Evolutionary conservation across 2,113 vertebrate species (phyloP).

Genomic region (Laticauda laticaudata): DNA sequence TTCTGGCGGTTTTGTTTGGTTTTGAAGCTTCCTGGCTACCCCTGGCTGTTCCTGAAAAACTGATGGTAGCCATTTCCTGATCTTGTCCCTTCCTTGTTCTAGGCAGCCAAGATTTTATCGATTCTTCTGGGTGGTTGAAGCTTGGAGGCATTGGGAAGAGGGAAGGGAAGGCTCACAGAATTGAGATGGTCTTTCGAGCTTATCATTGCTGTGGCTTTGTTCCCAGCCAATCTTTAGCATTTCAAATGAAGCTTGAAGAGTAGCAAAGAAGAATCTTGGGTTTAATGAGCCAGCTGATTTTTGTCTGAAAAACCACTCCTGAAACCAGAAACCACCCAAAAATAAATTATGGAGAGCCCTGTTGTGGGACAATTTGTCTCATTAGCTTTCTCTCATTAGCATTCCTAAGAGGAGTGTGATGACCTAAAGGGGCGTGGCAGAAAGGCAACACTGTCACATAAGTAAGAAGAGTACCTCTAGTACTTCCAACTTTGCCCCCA

Average conservation of each 20-base stretch:
- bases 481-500: too few species aligned
- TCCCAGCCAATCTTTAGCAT: background rate
- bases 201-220: background rate
- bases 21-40: background rate
- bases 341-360: background rate
- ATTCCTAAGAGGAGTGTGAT: background rate
- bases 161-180: background rate
- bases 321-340: background rate
- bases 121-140: background rate
- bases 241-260: background rate
- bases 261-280: background rate
- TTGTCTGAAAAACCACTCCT: background rate
- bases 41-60: background rate
- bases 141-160: background rate
- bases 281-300: too few species aligned
- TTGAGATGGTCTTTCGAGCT: background rate
- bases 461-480: too few species aligned
- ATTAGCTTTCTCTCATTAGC: background rate
- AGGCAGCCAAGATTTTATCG: background rate
- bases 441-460: too few species aligned
- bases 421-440: too few species aligned
- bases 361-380: background rate
- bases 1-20: too few species aligned
- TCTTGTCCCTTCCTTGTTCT: background rate
- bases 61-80: background rate